Base-by-base conservation (phyloP, 2,888 invertebrate species). In the Noctuana brunneofusca region DNA sequence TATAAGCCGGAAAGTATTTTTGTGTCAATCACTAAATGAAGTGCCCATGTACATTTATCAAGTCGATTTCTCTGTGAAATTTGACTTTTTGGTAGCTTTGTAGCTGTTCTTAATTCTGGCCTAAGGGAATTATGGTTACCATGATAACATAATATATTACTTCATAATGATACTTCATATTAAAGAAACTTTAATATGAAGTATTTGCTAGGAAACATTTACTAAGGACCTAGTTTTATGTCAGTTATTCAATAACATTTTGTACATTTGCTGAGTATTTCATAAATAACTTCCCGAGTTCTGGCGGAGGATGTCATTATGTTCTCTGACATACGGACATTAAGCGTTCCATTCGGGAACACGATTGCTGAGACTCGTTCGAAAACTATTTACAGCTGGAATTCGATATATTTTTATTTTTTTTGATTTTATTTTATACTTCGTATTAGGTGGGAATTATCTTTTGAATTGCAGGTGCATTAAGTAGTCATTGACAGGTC, bases 381-480 rank as follows among this genome's bases (percentile, higher is more conserved):
- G 16, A 32, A 16, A 30, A 22, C 12, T 52, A 9, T 16, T 27
- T 16, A 18, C n/a, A 11, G 16, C 2, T 18, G 9, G 9, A 41
- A 43, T 43, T 43, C 27, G 41, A 41, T 22, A 16, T 54, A 54
- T 27, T 49, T 49, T 49, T 49, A n/a, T 16, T 5, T 16, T 14
- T 24, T 49, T 49, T 48, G 6, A 48, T 22, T 48, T 48, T 2
- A 12, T 48, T 22, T 48, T 48, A 81, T 83, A 80, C 81, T 79
- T 81, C 38, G 8, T 8, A 16, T 41, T 14, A 14, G 6, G 14
- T 6, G 14, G 14, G 5, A 38, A 14, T 0, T 27, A 6, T 6
- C 8, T 27, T 27, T 8, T 27, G 27, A 27, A 5, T 3, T n/a
- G n/a, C n/a, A n/a, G n/a, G n/a, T n/a, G n/a, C n/a, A n/a, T n/a